Evolutionary conservation across 2,888 invertebrate genomes (phyloP).

Genomic region (Lycaena phlaeas): DNA sequence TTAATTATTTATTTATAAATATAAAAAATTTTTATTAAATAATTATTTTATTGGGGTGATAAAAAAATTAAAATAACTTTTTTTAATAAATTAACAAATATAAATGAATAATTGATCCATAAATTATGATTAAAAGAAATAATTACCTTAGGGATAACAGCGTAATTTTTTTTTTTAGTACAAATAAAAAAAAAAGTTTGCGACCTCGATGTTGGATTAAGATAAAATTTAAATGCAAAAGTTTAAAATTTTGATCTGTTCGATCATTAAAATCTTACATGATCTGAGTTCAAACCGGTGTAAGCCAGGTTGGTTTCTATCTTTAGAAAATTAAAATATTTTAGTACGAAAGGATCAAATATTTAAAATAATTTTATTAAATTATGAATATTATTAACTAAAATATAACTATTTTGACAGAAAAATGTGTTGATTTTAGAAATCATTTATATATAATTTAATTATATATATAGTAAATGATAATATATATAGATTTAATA

Average conservation of each 20-base stretch:
- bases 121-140: conserved; percentile 75
- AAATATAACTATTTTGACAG: conserved; percentile 74
- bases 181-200: conserved; percentile 82
- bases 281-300: conserved; percentile 92
- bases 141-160: conserved; percentile 91
- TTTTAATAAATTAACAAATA: conserved; percentile 39
- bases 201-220: conserved; percentile 94
- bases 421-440: conserved; percentile 81
- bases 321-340: conserved; percentile 73
- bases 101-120: conserved; percentile 69
- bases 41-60: conserved; percentile 78
- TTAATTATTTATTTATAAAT: conserved; percentile 43
- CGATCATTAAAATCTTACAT: conserved; percentile 88
- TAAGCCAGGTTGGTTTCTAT: conserved; percentile 91
- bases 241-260: conserved; percentile 83
- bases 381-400: conserved; percentile 37
- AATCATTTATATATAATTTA: conserved; percentile 72
- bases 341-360: conserved; percentile 87
- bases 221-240: conserved; percentile 77
- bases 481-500: conserved; percentile 40
- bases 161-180: conserved; percentile 84
- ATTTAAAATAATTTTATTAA: conserved; percentile 66
- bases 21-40: conserved; percentile 32
- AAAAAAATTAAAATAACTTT: conserved; percentile 74
- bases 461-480: conserved; percentile 71